These are phyloP conservation scores for Neofelis nebulosa DNA, from an alignment of 2,113 vertebrate species.

Conservation along the genomic window DNA sequence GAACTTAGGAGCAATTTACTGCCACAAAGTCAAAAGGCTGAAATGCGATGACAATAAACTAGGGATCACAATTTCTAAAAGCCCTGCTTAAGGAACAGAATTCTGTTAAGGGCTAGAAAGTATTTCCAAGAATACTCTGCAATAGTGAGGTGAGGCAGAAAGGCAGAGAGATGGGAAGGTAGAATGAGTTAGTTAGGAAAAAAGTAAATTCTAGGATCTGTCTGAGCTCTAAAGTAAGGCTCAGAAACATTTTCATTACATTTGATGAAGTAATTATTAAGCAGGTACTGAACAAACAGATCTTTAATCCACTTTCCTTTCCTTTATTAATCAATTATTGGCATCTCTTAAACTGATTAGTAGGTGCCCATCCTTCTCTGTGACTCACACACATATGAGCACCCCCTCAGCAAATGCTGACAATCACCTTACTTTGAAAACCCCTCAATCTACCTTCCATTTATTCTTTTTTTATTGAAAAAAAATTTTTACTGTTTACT, in stretches of 20 bases:
- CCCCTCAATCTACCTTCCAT: background rate
- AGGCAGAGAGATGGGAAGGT: background rate
- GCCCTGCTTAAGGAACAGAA: slow-evolving; percentile 61
- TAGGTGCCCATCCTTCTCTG: background rate
- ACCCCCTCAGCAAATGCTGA: background rate
- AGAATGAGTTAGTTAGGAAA: background rate
- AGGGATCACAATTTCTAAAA: slow-evolving; percentile 38
- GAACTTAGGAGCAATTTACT: slow-evolving; percentile 24
- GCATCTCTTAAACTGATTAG: background rate
- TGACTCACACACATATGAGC: background rate
- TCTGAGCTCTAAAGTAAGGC: background rate
- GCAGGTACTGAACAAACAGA: background rate
- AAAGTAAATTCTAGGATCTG: background rate
- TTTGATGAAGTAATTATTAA: background rate
- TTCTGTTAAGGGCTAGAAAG: slow-evolving; percentile 20
- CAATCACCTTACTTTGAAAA: background rate
- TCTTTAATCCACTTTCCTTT: background rate
- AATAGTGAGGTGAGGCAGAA: background rate
- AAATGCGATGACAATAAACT: slow-evolving; percentile 73
- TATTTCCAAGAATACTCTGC: background rate
- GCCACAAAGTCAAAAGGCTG: slow-evolving; percentile 30
- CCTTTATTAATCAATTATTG: background rate
- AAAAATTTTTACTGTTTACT: background rate
- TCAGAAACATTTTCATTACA: background rate
- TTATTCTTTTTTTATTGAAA: background rate